Evolutionary conservation across 2,888 invertebrate genomes (phyloP).

Genomic region (Sinotaia quadrata): DNA sequence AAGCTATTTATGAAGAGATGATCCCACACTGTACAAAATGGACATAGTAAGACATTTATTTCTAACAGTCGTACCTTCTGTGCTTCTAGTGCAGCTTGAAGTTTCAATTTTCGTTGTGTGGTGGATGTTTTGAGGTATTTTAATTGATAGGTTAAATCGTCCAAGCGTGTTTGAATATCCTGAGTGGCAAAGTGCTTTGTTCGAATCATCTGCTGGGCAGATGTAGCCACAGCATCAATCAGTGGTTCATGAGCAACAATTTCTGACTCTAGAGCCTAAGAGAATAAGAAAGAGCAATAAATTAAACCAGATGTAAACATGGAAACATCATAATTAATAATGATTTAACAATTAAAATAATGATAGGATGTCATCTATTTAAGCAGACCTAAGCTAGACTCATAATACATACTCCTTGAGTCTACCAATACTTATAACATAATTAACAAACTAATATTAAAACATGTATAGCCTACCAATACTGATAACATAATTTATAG

Average conservation of each 20-base stretch:
- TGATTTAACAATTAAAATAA: not conserved
- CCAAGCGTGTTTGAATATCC: constrained; percentile 81
- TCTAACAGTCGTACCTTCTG: constrained; percentile 82
- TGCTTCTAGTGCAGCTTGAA: constrained; percentile 87
- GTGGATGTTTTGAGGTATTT: constrained; percentile 79
- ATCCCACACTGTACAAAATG: no score
- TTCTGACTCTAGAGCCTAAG: constrained; percentile 86
- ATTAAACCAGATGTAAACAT: not conserved
- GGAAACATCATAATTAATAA: not conserved
- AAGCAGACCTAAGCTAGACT: no score
- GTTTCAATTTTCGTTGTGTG: constrained; percentile 77
- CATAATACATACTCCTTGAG: no score
- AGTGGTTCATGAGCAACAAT: constrained; percentile 89
- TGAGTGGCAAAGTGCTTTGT: constrained; percentile 88
- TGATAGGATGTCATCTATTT: not conserved
- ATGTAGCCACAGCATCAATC: constrained; percentile 81
- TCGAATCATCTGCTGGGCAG: constrained; percentile 85
- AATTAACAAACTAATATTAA: no score
- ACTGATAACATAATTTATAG: no score
- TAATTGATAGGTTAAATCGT: constrained; percentile 81
- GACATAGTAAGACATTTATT: no score
- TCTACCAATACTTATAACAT: no score
- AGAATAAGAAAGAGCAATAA: constrained; percentile 1
- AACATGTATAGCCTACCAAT: no score
- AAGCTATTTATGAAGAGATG: no score